Percentiles rank a stretch among this genome's conserved stretches.
These are phyloP conservation scores for Pteromalus puparum DNA, from an alignment of 1,140 invertebrate genomes.

Conservation along the genomic window DNA sequence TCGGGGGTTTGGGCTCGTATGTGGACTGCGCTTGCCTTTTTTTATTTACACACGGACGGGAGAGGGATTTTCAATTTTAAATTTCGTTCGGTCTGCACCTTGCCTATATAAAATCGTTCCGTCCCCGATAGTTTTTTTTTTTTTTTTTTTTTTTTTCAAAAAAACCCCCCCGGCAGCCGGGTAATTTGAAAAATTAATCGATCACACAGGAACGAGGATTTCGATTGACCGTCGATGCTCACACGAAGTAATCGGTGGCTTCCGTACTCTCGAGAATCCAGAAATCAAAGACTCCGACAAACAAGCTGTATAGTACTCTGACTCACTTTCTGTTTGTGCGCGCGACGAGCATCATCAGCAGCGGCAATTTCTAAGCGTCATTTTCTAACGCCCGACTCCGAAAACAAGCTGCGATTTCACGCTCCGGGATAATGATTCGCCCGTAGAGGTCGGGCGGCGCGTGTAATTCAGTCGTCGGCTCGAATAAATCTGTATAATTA, in stretches of 20 bases:
- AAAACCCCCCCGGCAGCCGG: not conserved
- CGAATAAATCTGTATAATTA: constrained; percentile 68
- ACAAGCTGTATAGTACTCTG: not conserved
- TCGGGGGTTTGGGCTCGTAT: constrained; percentile 49
- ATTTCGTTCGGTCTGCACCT: not conserved
- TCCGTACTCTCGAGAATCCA: not conserved
- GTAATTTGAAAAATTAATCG: constrained; percentile 1
- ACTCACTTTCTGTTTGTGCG: not conserved
- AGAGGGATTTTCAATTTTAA: not conserved
- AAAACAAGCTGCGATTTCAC: constrained; percentile 35
- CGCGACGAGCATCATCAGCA: not conserved
- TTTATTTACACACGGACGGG: not conserved
- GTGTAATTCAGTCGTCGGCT: constrained; percentile 47
- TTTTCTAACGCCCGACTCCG: not conserved
- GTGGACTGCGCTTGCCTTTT: constrained; percentile 8
- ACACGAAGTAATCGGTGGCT: not conserved
- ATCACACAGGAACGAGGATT: too few species aligned
- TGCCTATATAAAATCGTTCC: constrained; percentile 8
- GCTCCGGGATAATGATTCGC: constrained; percentile 19
- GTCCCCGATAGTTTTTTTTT: constrained; percentile 29
- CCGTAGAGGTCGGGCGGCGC: not conserved
- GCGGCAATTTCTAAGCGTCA: constrained; percentile 5
- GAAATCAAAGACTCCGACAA: not conserved
- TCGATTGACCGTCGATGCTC: too few species aligned
- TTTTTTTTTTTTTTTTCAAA: constrained; percentile 20